Evolutionary conservation across 2,797 vertebrate genomes (phyloP).

Genomic region (Semotilus atromaculatus): DNA sequence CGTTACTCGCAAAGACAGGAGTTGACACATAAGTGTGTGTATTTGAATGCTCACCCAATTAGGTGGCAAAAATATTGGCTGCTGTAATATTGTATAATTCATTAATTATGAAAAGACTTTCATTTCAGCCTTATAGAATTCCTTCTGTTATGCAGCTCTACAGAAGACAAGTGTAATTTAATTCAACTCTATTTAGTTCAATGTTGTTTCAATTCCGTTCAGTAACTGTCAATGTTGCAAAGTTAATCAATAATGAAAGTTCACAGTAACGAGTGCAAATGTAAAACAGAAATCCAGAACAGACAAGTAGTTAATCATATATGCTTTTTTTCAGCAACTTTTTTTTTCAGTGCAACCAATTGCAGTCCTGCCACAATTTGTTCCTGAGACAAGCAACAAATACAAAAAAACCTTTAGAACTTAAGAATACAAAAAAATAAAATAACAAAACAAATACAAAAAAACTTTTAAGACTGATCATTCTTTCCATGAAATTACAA

Average conservation of each 20-base stretch:
- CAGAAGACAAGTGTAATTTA: background rate
- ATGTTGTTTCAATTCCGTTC: background rate
- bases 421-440: too few relatives aligned
- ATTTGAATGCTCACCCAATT: background rate
- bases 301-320: background rate
- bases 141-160: too few relatives aligned
- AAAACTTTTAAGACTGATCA: background rate
- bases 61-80: background rate
- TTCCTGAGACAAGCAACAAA: background rate
- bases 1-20: too few relatives aligned
- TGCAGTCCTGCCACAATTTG: background rate
- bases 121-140: background rate
- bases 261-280: background rate
- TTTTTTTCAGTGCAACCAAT: background rate
- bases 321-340: too few relatives aligned
- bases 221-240: background rate
- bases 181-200: background rate
- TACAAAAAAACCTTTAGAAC: background rate
- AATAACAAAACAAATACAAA: background rate
- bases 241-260: background rate
- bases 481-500: background rate
- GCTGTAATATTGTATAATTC: background rate
- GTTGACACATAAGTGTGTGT: background rate
- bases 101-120: background rate
- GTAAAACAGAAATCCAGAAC: background rate